Evolutionary conservation across 2,888 invertebrate species (phyloP).

Genomic region (Odontocerum albicorne): DNA sequence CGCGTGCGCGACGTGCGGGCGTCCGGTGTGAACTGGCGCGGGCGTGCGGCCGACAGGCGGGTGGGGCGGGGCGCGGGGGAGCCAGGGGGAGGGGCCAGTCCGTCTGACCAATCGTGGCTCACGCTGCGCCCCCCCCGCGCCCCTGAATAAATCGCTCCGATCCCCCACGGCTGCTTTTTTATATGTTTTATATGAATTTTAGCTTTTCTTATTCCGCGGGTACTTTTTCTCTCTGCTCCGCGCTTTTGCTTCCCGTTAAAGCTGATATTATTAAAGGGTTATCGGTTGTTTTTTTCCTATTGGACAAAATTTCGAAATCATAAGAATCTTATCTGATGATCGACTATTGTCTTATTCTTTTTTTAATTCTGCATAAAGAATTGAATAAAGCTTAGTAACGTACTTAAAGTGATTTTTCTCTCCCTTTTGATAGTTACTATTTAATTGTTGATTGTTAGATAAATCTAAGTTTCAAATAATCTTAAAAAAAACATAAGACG

Average conservation of each 20-base stretch:
- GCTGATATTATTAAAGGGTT: slow-evolving; percentile 61
- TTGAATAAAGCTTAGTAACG: too few relatives aligned
- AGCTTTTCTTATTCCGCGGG: slow-evolving; percentile 36
- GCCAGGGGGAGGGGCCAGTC: slow-evolving; percentile 45
- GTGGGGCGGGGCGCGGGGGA: slow-evolving; percentile 41
- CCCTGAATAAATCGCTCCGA: slow-evolving; percentile 41
- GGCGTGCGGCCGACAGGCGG: slow-evolving; percentile 38
- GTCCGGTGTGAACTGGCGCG: slow-evolving; percentile 42
- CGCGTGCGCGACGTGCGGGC: slow-evolving; percentile 51
- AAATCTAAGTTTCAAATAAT: too few relatives aligned
- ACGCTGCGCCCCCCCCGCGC: slow-evolving; percentile 40
- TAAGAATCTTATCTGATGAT: too few relatives aligned
- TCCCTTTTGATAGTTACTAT: too few relatives aligned
- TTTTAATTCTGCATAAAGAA: too few relatives aligned
- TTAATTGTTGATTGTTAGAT: too few relatives aligned
- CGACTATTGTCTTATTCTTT: too few relatives aligned
- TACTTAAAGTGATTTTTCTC: too few relatives aligned
- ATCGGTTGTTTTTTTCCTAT: slow-evolving; percentile 55
- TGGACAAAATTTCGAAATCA: too few relatives aligned
- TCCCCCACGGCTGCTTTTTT: slow-evolving; percentile 41
- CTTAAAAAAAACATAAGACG: too few relatives aligned
- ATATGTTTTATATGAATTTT: slow-evolving; percentile 36
- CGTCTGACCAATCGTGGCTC: slow-evolving; percentile 45
- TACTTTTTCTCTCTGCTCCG: slow-evolving; percentile 34
- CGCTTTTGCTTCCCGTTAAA: slow-evolving; percentile 50